Conservation (phyloP, 2,113 vertebrate genomes). For the Mormyrus lacerda region DNA sequence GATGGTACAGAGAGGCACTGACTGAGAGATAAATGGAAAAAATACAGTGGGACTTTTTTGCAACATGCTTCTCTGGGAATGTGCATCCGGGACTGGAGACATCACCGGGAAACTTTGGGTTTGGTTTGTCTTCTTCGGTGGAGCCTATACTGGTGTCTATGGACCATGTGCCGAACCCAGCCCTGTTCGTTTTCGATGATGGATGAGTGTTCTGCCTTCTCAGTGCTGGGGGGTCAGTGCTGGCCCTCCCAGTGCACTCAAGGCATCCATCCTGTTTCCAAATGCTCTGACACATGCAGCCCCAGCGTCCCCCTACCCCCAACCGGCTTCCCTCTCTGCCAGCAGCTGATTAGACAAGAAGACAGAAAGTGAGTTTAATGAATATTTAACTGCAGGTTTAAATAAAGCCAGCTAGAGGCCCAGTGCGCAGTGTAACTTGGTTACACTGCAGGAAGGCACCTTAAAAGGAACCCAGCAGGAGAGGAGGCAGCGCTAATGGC, state of each 20-base stretch:
- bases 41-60: neutral
- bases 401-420: neutral
- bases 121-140: neutral
- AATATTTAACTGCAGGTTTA: neutral
- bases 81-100: neutral
- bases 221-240: neutral
- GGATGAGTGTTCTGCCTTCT: neutral
- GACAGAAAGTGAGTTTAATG: conserved; percentile 2
- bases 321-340: neutral
- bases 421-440: neutral
- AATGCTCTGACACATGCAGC: neutral
- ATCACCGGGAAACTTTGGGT: neutral
- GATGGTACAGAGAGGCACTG: neutral
- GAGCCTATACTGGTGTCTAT: neutral
- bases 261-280: neutral
- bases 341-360: neutral
- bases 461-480: neutral
- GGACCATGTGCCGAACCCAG: neutral
- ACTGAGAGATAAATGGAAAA: neutral
- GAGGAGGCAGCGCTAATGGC: neutral
- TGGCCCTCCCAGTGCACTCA: neutral
- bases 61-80: neutral
- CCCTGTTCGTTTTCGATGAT: neutral
- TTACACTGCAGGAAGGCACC: neutral
- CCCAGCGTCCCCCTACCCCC: neutral